phyloP scores from a whole-genome alignment of 1,140 invertebrate species.

The Lordiphosa mommai region DNA sequence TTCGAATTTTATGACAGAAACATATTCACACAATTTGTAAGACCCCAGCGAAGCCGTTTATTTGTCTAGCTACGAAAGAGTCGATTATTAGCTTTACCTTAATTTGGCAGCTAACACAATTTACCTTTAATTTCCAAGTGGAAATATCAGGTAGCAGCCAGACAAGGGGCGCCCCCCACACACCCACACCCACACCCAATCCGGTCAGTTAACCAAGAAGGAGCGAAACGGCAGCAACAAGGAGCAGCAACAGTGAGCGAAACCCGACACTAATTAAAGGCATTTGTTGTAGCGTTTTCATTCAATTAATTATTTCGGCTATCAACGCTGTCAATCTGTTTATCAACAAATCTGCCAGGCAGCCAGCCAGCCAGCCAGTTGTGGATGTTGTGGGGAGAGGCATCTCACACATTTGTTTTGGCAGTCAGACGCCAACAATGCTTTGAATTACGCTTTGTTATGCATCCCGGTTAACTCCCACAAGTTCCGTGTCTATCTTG shows the following conservation, averaged over 20 bases:
- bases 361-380: not conserved
- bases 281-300: constrained; percentile 69
- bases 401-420: constrained; percentile 22
- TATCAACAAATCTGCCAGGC: constrained; percentile 64
- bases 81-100: too few relatives aligned
- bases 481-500: constrained; percentile 31
- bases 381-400: not conserved
- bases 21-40: too few relatives aligned
- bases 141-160: too few relatives aligned
- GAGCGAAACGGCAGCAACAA: constrained; percentile 10
- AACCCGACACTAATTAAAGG: constrained; percentile 74
- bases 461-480: constrained; percentile 11
- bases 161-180: too few relatives aligned
- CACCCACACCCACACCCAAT: not conserved
- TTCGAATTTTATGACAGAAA: too few relatives aligned
- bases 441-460: constrained; percentile 29
- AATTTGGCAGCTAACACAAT: too few relatives aligned
- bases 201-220: constrained; percentile 1
- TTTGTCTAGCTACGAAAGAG: too few relatives aligned
- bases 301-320: constrained; percentile 77
- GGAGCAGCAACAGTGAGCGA: constrained; percentile 16
- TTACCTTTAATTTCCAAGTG: too few relatives aligned
- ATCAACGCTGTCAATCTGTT: constrained; percentile 78
- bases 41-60: too few relatives aligned
- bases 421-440: constrained; percentile 39